phyloP scores from a whole-genome alignment of 2,888 invertebrate species.

The Gibbula magus region DNA sequence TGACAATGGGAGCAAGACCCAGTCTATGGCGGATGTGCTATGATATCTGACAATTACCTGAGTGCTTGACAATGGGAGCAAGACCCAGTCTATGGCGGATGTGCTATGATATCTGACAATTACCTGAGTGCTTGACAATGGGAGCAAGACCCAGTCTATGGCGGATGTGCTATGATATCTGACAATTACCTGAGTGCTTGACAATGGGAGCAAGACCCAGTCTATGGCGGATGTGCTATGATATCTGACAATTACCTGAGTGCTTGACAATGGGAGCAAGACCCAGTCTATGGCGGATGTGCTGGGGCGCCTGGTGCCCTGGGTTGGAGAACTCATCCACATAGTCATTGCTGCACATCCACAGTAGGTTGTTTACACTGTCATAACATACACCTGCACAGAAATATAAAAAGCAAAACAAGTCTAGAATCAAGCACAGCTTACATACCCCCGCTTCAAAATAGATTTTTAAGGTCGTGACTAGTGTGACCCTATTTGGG shows the following conservation, averaged over 20 bases:
- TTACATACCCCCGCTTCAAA: too few species aligned
- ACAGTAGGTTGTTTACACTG: conserved; percentile 71
- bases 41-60: background rate
- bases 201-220: background rate
- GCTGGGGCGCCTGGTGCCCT: conserved; percentile 73
- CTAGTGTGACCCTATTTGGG: too few species aligned
- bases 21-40: background rate
- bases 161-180: too few species aligned
- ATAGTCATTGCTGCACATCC: conserved; percentile 73
- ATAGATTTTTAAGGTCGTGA: too few species aligned
- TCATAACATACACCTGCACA: conserved; percentile 72
- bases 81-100: conserved; percentile 63
- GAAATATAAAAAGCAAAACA: background rate
- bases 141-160: too few species aligned
- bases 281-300: conserved; percentile 64
- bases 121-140: conserved; percentile 61
- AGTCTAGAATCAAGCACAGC: too few species aligned
- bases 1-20: background rate
- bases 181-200: too few species aligned
- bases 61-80: conserved; percentile 18
- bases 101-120: conserved; percentile 71
- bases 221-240: background rate
- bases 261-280: conserved; percentile 31
- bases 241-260: background rate
- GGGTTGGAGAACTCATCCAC: conserved; percentile 74